Percentiles rank a stretch among this genome's conserved stretches.
These are phyloP conservation scores for Chloroceryle amazona DNA, from an alignment of 2,797 vertebrate species.

Conservation along the genomic window DNA sequence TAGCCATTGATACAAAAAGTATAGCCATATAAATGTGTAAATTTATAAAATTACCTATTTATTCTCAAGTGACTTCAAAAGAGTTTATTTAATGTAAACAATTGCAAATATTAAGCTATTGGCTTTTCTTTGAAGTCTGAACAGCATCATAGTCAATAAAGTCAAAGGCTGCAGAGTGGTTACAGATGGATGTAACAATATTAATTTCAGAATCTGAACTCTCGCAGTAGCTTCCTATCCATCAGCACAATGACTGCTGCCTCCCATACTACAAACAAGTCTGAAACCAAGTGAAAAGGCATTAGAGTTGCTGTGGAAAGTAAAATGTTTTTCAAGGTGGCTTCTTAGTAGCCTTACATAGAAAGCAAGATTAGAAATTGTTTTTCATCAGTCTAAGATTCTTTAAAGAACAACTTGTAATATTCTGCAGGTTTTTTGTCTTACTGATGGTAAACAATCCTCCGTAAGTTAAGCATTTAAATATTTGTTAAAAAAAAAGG, in stretches of 20 bases:
- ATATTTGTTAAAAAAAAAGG: background rate
- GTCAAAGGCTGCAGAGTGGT: background rate
- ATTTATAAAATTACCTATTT: background rate
- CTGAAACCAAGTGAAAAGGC: background rate
- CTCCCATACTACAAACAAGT: background rate
- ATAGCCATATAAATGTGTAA: background rate
- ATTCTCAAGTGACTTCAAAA: background rate
- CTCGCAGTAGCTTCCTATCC: background rate
- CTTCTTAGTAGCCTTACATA: background rate
- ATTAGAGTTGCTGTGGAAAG: background rate
- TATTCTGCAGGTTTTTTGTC: background rate
- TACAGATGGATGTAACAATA: background rate
- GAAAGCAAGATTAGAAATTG: background rate
- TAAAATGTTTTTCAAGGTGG: background rate
- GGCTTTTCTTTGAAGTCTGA: conserved; percentile 8
- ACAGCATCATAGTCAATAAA: background rate
- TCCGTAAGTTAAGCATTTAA: background rate
- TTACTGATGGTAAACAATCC: background rate
- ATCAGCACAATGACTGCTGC: background rate
- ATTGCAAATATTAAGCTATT: background rate
- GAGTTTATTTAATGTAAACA: background rate
- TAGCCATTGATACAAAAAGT: background rate
- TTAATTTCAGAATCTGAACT: background rate
- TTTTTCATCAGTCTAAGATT: background rate
- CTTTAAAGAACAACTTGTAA: background rate